Percentiles rank a stretch among this genome's conserved stretches.
phyloP scores from a whole-genome alignment of 1,140 invertebrate genomes.

The Drosophila saltans region DNA sequence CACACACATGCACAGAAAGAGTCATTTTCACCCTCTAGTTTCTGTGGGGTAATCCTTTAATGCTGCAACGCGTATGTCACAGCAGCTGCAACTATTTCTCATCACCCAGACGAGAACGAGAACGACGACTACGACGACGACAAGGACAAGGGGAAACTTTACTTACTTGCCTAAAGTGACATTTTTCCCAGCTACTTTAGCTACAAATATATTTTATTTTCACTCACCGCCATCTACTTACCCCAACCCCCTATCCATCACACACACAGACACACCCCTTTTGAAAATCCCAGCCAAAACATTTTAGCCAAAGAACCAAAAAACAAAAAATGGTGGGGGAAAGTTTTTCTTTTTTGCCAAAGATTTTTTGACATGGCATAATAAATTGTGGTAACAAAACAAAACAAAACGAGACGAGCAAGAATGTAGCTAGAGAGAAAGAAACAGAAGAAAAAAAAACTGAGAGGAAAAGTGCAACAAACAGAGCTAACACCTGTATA shows the following conservation, averaged over 20 bases:
- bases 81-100: conserved; percentile 73
- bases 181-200: conserved; percentile 55
- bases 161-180: conserved; percentile 45
- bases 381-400: conserved; percentile 58
- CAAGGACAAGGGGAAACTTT: conserved; percentile 39
- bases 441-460: not conserved
- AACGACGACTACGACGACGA: conserved; percentile 29
- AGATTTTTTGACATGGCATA: conserved; percentile 72
- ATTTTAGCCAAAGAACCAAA: conserved; percentile 37
- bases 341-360: conserved; percentile 63
- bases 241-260: not conserved
- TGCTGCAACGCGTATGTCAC: conserved; percentile 72
- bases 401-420: conserved; percentile 2
- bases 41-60: conserved; percentile 69
- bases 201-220: conserved; percentile 56
- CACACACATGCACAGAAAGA: not conserved
- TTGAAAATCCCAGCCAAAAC: conserved; percentile 55
- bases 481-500: conserved; percentile 57
- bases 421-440: not conserved
- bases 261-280: not conserved
- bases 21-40: conserved; percentile 25
- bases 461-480: conserved; percentile 26
- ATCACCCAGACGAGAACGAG: conserved; percentile 47
- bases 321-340: not conserved
- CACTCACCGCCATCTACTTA: conserved; percentile 1